phyloP scores from a whole-genome alignment of 2,797 vertebrate genomes.

The Esox masquinongy region DNA sequence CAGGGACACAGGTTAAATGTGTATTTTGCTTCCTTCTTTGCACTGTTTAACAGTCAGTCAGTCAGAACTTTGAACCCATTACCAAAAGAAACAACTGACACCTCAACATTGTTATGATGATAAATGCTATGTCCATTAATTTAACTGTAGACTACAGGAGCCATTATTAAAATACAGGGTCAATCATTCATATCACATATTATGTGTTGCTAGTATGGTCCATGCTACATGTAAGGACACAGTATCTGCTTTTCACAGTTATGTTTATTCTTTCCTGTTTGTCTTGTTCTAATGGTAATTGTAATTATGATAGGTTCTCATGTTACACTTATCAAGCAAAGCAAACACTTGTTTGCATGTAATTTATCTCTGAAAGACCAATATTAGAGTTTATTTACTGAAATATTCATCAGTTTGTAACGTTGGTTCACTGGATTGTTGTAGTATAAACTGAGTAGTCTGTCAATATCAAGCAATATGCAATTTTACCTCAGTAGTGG shows the following conservation, averaged over 20 bases:
- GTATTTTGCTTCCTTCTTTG: constrained; percentile 5
- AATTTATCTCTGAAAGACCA: neutral
- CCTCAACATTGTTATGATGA: constrained; percentile 23
- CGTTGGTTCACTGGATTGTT: constrained; percentile 35
- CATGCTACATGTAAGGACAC: neutral
- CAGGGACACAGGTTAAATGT: constrained; percentile 8
- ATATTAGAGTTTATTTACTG: constrained; percentile 12
- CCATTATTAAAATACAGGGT: constrained; percentile 16
- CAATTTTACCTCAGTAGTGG: neutral
- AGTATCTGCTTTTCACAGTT: neutral
- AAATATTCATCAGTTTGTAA: constrained; percentile 32
- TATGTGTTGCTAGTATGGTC: constrained; percentile 11
- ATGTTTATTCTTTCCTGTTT: constrained; percentile 3
- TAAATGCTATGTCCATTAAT: constrained; percentile 13
- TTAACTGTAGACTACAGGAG: neutral
- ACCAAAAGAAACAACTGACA: constrained; percentile 44
- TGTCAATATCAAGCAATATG: constrained; percentile 16
- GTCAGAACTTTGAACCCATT: constrained; percentile 13
- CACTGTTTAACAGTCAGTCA: neutral
- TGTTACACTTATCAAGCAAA: constrained; percentile 1
- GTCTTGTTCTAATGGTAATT: neutral
- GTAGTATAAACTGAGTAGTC: constrained; percentile 17
- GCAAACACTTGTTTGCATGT: neutral
- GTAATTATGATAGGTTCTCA: neutral
- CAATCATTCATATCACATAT: constrained; percentile 14